Evolutionary conservation across 1,140 invertebrate genomes (phyloP), one percentile per base, ranked within the genome.

Genomic region (Maconellicoccus hirsutus): DNA sequence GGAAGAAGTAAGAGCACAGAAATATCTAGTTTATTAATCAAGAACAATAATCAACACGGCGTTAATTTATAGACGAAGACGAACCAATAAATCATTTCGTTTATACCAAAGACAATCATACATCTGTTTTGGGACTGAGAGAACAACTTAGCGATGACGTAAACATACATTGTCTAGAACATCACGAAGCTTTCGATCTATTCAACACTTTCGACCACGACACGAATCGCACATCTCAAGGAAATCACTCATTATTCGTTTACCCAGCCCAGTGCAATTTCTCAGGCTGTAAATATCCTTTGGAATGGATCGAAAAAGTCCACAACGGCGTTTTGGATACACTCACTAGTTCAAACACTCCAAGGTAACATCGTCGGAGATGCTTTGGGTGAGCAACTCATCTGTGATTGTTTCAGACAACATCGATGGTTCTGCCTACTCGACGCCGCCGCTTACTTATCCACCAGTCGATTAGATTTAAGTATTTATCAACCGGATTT

Each of bases 251-350:
- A 14, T 81, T 98, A 21, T 87, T 98, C 76, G 91, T 85, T 0
- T 95, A 90, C 78, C 90, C 95, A 0, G 94, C 92, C 0, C 92
- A 97, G 78, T 94, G 92, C 75, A 98, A 98, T 80, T 98, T 96
- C 78, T 94, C 89, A 77, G 96, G 96, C 10, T 83, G 84, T 52
- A 97, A 96, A 79, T 93, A 93, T 79, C 90, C 92, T 0, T 77
- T 96, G 14, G 74, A 83, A 0, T 89, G 90, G 84, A 87, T 95
- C 59, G 72, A 84, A 33, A 77, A 82, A 23, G 81, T 89, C 4
- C 87, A 90, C 76, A 77, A 83, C 73, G 85, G 86, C 14, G 83
- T 78, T 61, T 80, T 92, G 1, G 82, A 84, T 72, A 76, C 74
- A 14, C 52, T 69, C 12, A 70, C 22, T n/a, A 42, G 14, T 27